Base-by-base conservation (phyloP, 2,888 invertebrate species). In the Andrena fulva region DNA sequence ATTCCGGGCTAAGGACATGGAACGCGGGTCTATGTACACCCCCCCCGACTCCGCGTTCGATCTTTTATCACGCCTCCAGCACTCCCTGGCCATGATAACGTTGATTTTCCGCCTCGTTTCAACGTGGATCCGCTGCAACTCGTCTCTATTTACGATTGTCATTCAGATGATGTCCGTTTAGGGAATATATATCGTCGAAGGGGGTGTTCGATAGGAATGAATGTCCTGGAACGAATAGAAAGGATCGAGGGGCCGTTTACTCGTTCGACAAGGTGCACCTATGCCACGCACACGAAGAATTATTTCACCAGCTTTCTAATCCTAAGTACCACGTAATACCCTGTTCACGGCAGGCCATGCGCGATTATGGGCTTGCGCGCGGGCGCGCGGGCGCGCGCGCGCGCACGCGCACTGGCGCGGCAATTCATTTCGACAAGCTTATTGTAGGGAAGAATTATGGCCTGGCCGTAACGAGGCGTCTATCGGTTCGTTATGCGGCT, bases 1-100 rank as follows among this genome's bases (percentile, higher is more conserved):
- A 91, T 92, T 91, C 91, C 90, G 82, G 86, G 84, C 85, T 84
- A 89, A 91, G 89, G 87, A 91, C 89, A 87, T 85, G 85, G 86
- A 87, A 86, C 86, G 77, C 66, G 66, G 70, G 71, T 73, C 64
- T 74, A 77, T 63, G 56, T 76, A 50, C 64, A 7, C 50, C 42
- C 0, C 20, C 20, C 31, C 8, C 20, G 10, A 10, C 27, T 12
- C 42, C 2, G 16, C 35, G 35, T 48, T 66, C 59, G 62, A 68
- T 73, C 74, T 62, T 69, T 73, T 80, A 68, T 64, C 80, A 63
- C 42, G 27, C 24, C 10, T 52, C 6, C 35, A 2, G 27, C 5
- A 31, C 42, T 4, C 35, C 52, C 63, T 24, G 60, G n/a, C 54
- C 60, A 31, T 54, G 16, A 31, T 56, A 24, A 24, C 56, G 24